Base-by-base conservation (phyloP, 2,113 vertebrate species). In the Gasterosteus nipponicus region DNA sequence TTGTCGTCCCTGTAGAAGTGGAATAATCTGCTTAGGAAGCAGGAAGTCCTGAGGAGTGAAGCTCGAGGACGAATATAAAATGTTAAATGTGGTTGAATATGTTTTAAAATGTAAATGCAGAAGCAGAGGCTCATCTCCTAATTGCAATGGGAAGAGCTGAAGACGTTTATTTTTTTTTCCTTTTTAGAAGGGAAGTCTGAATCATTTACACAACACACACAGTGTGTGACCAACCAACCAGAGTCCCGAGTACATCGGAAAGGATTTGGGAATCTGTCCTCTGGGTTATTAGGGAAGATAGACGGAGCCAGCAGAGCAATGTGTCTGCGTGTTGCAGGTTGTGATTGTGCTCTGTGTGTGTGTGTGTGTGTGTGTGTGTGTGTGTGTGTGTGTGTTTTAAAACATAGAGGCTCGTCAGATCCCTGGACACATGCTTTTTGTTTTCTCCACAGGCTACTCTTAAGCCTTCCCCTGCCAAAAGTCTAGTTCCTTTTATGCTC, bases 41-140 rank as follows among this genome's bases (percentile, higher is more conserved):
- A 2, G 31, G 12, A 18, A 33, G 53, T 57, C 68, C 65, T 7
- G 33, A 63, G 75, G 16, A 64, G 41, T 39, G 9, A 39, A 42
- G 31, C 61, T 66, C n/a, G 31, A 75, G 53, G 62, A 75, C 61
- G 60, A 35, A 58, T 26, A 47, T 12, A 22, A 60, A 79, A 74
- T 76, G 61, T 60, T 70, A 26, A 26, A 26, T 18, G 31, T 2
- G 58, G 65, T 79, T 75, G 70, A 64, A 44, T 84, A 10, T 60
- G 44, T 83, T 82, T 81, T 69, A 74, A 84, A 72, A 67, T 82
- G 54, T 69, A 61, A 83, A 72, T 73, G 53, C 53, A 44, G 46
- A 77, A 61, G 63, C 31, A 42, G 42, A 46, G 2, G 1, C 51
- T 70, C 11, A 26, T 59, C 49, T 75, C 35, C 51, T 68, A 83